phyloP scores from a whole-genome alignment of 1,140 invertebrate genomes.

The Orius insidiosus region DNA sequence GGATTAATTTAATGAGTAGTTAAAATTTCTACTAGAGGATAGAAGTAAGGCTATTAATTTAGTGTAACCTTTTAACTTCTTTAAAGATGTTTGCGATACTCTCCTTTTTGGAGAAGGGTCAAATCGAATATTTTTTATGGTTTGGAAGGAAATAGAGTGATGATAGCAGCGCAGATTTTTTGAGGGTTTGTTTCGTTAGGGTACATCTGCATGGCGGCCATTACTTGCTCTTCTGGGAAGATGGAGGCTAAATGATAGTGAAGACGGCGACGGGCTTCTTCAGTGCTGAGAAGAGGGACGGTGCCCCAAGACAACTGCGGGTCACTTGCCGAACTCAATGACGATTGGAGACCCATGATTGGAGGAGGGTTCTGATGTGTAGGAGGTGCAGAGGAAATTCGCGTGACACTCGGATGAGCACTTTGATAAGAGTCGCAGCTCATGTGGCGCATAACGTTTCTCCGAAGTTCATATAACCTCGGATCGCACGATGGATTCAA shows the following conservation, averaged over 20 bases:
- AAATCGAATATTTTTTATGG: neutral
- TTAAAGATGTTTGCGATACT: neutral
- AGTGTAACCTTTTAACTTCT: neutral
- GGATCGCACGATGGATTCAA: conserved; percentile 63
- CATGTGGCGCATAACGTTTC: conserved; percentile 18
- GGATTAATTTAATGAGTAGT: conserved; percentile 11
- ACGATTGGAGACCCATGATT: conserved; percentile 14
- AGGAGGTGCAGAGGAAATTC: conserved; percentile 62
- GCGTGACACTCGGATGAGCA: conserved; percentile 32
- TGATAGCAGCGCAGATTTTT: conserved; percentile 71
- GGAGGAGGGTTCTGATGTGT: conserved; percentile 31
- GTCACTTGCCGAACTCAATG: conserved; percentile 21
- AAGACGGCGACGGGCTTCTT: conserved; percentile 51
- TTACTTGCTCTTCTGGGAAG: conserved; percentile 76
- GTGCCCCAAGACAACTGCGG: conserved; percentile 16
- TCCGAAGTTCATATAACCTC: conserved; percentile 35
- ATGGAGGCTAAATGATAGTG: conserved; percentile 73
- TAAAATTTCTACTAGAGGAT: no score
- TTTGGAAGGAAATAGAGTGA: conserved; percentile 44
- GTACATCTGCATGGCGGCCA: conserved; percentile 62
- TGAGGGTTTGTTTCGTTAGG: conserved; percentile 77
- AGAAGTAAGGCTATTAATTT: neutral
- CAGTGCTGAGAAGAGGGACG: conserved; percentile 20
- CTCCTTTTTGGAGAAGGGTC: neutral
- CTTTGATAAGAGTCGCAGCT: conserved; percentile 21